Evolutionary conservation across 2,797 vertebrate genomes (phyloP), one percentile per base, ranked within the genome.

Genomic region (Lagocephalus sceleratus): DNA sequence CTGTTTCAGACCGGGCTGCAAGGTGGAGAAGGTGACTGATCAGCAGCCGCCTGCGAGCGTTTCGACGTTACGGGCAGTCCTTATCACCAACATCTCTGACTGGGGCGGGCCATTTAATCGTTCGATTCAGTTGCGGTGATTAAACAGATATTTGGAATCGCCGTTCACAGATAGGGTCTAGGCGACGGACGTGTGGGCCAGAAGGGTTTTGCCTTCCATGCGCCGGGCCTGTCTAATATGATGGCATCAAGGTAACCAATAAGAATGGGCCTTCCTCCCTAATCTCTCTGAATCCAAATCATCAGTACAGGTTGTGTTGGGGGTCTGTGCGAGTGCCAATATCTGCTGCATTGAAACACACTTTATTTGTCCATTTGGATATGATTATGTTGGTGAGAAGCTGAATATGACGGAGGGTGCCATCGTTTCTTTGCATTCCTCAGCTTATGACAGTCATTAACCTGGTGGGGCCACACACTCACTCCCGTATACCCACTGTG

Each of bases 241-340:
- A 74, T 72, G 81, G 72, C 82, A 84, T 81, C 72, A 76, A 79
- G 79, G 74, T 60, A 76, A 82, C 58, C 83, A 74, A 84, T 65
- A 53, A 54, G 61, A 43, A 53, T 14, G 29, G 74, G 64, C 68
- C 68, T 69, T 47, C 61, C 35, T 48, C 20, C 51, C 38, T 53
- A 47, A 60, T 54, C 51, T 40, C 39, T 56, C 51, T 49, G 60
- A 71, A 66, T 67, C 60, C 61, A 53, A 63, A 76, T 71, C 75
- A 57, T 19, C 40, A 66, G 42, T 11, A 17, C 20, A 40, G 39
- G 39, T 16, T 40, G 16, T 9, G n/a, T 40, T 17, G 2, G 16
- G 16, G 39, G 20, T 23, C 32, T 47, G 47, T 26, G 32, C 11
- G n/a, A 6, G 6, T 52, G 32, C 16, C 50, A 46, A 44, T 41